These are phyloP conservation scores for Tipula helvola DNA, from an alignment of 2,888 invertebrate genomes.

Conservation along the genomic window DNA sequence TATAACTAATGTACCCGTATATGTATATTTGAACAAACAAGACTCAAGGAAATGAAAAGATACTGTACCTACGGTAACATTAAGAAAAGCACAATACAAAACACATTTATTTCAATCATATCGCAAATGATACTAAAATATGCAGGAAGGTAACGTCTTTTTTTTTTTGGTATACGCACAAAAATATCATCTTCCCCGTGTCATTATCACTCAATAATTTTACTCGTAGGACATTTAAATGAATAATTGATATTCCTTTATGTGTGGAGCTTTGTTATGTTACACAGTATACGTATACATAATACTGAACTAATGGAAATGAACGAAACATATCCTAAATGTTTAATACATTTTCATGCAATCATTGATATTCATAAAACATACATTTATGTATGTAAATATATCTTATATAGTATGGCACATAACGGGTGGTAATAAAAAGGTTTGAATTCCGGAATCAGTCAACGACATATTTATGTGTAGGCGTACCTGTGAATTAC, in stretches of 20 bases:
- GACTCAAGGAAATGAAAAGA: not conserved
- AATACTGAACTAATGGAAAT: not conserved
- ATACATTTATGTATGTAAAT: not conserved
- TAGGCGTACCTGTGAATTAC: not conserved
- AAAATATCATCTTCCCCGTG: not conserved
- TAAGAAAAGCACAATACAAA: not conserved
- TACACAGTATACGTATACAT: not conserved
- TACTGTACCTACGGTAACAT: not conserved
- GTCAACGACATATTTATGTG: not conserved
- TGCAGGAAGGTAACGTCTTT: not conserved
- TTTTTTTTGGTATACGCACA: not conserved
- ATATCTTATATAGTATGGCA: not conserved
- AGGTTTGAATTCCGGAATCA: not conserved
- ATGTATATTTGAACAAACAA: not conserved
- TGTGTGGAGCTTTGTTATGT: not conserved
- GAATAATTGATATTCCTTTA: not conserved
- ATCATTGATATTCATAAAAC: not conserved
- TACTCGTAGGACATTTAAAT: not conserved
- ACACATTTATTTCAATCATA: not conserved
- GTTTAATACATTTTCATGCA: not conserved
- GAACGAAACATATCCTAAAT: not conserved
- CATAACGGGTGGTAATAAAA: not conserved
- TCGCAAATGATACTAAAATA: not conserved
- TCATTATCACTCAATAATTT: not conserved
- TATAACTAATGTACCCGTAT: not conserved